phyloP scores from a whole-genome alignment of 92 coral and sea anemone genomes.

The Scolanthus callimorphus region DNA sequence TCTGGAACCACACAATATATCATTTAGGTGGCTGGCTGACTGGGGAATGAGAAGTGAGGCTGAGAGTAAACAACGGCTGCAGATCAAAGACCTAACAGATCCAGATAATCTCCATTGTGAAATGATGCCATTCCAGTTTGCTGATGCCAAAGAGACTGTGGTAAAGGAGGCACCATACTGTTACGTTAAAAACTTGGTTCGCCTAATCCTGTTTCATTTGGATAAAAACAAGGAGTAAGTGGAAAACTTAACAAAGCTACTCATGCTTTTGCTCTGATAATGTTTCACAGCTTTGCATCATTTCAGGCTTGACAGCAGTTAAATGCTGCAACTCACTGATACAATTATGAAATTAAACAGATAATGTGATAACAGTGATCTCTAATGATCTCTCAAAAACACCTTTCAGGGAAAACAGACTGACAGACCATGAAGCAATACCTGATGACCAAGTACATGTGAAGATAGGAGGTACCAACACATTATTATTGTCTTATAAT shows the following conservation, averaged over 20 bases:
- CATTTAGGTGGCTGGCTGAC: background rate
- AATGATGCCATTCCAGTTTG: slow-evolving; percentile 11
- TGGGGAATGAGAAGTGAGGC: background rate
- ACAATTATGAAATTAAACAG: too few relatives aligned
- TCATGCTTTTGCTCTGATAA: background rate
- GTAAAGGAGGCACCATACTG: slow-evolving; percentile 6
- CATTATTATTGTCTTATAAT: too few relatives aligned
- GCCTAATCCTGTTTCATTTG: slow-evolving; percentile 6
- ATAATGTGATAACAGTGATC: too few relatives aligned
- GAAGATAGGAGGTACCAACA: too few relatives aligned
- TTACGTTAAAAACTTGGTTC: background rate
- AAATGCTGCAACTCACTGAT: too few relatives aligned
- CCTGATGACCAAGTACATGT: too few relatives aligned
- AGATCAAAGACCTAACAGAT: background rate
- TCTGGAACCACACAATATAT: too few relatives aligned
- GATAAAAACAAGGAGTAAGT: slow-evolving; percentile 22
- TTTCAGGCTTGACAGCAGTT: too few relatives aligned
- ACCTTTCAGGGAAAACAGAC: too few relatives aligned
- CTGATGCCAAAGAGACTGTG: slow-evolving; percentile 1
- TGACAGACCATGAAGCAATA: too few relatives aligned
- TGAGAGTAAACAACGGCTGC: slow-evolving; percentile 1
- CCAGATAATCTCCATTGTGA: slow-evolving; percentile 1
- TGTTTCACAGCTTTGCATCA: too few relatives aligned
- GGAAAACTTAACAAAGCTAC: background rate
- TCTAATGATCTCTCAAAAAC: too few relatives aligned